These are phyloP conservation scores for Leptura quadrifasciata DNA, from an alignment of 2,888 invertebrate genomes.

Conservation along the genomic window DNA sequence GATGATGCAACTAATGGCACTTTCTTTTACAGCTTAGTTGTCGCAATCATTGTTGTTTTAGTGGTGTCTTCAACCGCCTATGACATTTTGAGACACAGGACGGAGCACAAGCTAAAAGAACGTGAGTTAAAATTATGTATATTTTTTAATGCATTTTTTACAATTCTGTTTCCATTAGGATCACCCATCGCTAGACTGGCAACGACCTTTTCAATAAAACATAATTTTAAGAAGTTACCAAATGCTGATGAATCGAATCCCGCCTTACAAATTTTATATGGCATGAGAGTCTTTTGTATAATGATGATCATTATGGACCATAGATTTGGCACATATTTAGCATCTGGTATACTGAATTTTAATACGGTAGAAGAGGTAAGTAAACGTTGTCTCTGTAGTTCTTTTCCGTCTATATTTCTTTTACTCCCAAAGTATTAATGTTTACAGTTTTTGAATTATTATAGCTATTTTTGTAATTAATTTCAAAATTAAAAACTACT, in stretches of 20 bases:
- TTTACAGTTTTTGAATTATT: no score
- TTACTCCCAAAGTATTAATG: no score
- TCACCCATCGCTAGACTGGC: constrained; percentile 58
- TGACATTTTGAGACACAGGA: constrained; percentile 53
- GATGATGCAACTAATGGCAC: not conserved
- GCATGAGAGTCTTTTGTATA: constrained; percentile 77
- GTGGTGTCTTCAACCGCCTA: constrained; percentile 57
- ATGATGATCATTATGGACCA: constrained; percentile 77
- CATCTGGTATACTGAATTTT: constrained; percentile 76
- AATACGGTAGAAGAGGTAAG: constrained; percentile 75
- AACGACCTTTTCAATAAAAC: constrained; percentile 65
- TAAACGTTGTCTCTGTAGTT: not conserved
- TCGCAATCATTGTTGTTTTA: constrained; percentile 53
- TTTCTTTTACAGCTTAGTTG: constrained; percentile 51
- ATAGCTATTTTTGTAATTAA: no score
- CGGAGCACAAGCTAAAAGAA: constrained; percentile 57
- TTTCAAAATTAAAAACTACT: no score
- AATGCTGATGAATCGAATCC: constrained; percentile 71
- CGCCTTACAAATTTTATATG: constrained; percentile 75
- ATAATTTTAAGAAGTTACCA: constrained; percentile 70
- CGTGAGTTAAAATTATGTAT: constrained; percentile 48
- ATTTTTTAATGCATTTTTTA: not conserved
- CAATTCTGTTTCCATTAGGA: constrained; percentile 65
- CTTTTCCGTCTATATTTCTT: no score
- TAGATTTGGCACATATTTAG: constrained; percentile 74